Percentiles rank a stretch among this genome's conserved stretches.
phyloP scores from a whole-genome alignment of 2,797 vertebrate species.

The Acridotheres tristis region DNA sequence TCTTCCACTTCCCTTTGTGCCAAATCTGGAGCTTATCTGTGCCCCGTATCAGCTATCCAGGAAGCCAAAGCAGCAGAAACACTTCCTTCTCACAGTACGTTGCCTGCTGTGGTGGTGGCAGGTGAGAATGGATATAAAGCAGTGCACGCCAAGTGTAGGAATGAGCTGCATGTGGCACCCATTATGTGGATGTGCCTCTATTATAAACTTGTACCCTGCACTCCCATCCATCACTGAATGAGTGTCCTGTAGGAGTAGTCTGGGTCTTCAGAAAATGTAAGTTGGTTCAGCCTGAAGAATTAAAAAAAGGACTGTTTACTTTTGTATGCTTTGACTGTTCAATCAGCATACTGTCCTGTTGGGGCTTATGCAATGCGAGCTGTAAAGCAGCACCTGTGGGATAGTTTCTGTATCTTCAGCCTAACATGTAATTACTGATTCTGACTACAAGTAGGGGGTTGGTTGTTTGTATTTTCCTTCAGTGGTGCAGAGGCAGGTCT shows the following conservation, averaged over 20 bases:
- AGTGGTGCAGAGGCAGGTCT: not conserved
- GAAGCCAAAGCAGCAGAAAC: not conserved
- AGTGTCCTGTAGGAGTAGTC: not conserved
- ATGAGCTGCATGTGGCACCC: rapidly evolving
- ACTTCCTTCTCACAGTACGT: not conserved
- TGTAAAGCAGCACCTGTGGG: not conserved
- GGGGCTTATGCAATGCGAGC: not conserved
- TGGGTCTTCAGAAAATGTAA: not conserved
- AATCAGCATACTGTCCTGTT: not conserved
- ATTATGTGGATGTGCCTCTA: not conserved
- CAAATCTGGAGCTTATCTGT: not conserved
- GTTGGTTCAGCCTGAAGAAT: not conserved
- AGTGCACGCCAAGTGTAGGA: rapidly evolving
- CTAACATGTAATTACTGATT: not conserved
- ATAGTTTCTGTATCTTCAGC: not conserved
- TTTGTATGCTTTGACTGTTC: not conserved
- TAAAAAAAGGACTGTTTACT: not conserved
- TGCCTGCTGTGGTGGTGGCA: not conserved
- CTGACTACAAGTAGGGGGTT: not conserved
- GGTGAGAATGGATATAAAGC: not conserved
- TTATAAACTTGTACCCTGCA: not conserved
- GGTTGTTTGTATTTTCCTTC: not conserved
- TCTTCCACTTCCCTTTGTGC: not conserved
- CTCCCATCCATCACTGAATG: not conserved
- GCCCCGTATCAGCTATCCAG: not conserved